A percentile compares a stretch with the other conserved stretches of the same genome.
phyloP scores from a whole-genome alignment of 2,888 invertebrate species.

The Habrosyne pyritoides region DNA sequence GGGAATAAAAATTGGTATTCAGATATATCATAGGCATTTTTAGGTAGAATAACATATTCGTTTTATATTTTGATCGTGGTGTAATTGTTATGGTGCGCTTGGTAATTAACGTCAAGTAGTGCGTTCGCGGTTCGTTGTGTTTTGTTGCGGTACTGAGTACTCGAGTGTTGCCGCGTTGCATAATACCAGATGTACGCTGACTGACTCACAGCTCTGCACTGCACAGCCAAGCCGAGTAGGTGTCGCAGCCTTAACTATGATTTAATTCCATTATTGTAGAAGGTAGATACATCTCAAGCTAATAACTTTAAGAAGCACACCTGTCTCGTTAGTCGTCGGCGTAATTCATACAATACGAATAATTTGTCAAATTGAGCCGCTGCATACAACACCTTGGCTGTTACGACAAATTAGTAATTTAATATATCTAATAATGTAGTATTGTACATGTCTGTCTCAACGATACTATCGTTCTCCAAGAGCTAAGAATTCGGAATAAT shows the following conservation, averaged over 20 bases:
- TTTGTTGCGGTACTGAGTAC: constrained; percentile 22
- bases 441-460: too few species aligned
- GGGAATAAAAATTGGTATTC: background rate
- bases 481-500: too few species aligned
- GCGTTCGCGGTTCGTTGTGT: constrained; percentile 24
- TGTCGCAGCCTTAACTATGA: constrained; percentile 43
- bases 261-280: background rate
- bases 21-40: background rate
- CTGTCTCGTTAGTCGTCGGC: background rate
- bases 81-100: constrained; percentile 3
- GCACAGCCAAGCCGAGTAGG: constrained; percentile 67
- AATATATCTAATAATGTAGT: background rate
- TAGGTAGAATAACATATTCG: background rate
- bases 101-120: constrained; percentile 17
- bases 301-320: constrained; percentile 19
- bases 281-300: constrained; percentile 39
- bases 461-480: background rate
- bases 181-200: constrained; percentile 64
- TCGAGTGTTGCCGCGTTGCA: constrained; percentile 35
- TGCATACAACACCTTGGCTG: background rate
- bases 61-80: constrained; percentile 8
- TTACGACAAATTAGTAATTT: background rate
- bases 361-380: background rate
- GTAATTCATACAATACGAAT: background rate
- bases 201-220: constrained; percentile 21